Evolutionary conservation across 30 jellyfish, hydroid and myxozoan species (phyloP), one percentile per base, ranked within the genome.

Genomic region (Hydractinia echinata): DNA sequence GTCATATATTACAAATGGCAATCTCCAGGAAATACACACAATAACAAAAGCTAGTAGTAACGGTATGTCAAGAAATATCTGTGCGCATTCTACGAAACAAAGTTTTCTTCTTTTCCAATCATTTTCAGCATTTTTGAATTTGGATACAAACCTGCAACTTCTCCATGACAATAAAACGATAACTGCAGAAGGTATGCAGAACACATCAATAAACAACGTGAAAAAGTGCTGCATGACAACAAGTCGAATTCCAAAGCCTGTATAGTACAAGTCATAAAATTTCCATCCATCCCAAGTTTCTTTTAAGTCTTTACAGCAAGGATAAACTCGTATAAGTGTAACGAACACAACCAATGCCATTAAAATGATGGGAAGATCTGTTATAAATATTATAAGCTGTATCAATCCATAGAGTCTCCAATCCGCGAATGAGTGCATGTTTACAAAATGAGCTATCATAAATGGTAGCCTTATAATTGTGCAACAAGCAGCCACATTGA

Each of bases 121-220:
- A 48, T 73, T 81, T 5, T 79, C 60, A 54, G 89, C 87, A 14
- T 82, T 54, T 72, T 73, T 73, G 52, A 91, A 30, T 39, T 64
- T 85, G 6, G 62, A 52, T 20, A 86, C 55, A 81, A 91, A 91
- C 15, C 86, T 82, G 10, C 71, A 79, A 67, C 96, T 82, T 58
- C 97, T 77, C 97, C 97, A 91, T 60, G 97, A 91, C 21, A 79
- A 76, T 51, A 91, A 68, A 73, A 91, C 85, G n/a, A 91, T 10
- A 44, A 91, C 50, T 14, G 87, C 95, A 9, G 95, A 85, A 10
- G 97, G 97, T 3, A 91, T 62, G 66, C 93, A 91, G 53, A 91
- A 52, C 0, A 78, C 71, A 72, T 91, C 97, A 68, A 91, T 66
- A 58, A 86, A 61, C 44, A 86, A 61, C 67, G 54, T 61, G 64